Evolutionary conservation across 2,113 vertebrate species (phyloP).

Genomic region (Platichthys stellatus): DNA sequence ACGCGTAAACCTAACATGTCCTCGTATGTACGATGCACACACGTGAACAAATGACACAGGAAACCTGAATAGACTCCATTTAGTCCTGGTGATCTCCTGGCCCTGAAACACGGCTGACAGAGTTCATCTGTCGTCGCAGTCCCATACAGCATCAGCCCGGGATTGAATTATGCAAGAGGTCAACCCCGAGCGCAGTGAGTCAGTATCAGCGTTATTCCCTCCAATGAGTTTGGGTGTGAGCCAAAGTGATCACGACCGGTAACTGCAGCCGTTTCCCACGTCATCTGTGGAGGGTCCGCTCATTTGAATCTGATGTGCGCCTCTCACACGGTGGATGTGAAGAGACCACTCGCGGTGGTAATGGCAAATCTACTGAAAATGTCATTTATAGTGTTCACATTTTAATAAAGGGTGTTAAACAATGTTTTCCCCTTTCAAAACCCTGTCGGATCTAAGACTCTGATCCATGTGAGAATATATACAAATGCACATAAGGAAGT

Average conservation of each 20-base stretch:
- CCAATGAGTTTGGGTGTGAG: not conserved
- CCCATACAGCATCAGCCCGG: constrained; percentile 25
- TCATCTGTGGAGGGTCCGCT: constrained; percentile 2
- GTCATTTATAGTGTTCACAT: too few species aligned
- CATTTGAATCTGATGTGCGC: constrained; percentile 33
- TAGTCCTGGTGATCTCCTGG: not conserved
- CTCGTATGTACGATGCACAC: not conserved
- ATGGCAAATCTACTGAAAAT: too few species aligned
- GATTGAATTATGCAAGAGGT: constrained; percentile 58
- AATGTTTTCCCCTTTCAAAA: not conserved
- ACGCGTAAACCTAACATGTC: not conserved
- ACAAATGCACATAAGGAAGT: not conserved
- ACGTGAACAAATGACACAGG: constrained; percentile 1
- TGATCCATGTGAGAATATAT: not conserved
- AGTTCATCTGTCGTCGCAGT: constrained; percentile 25
- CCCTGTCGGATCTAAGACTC: not conserved
- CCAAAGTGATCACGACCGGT: constrained; percentile 15
- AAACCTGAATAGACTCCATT: not conserved
- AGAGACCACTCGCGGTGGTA: too few species aligned
- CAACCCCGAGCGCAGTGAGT: constrained; percentile 6
- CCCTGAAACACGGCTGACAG: constrained; percentile 17
- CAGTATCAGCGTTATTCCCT: constrained; percentile 2
- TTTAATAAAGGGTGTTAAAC: not conserved
- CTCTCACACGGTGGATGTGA: not conserved
- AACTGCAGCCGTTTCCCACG: constrained; percentile 5